Conservation (phyloP, 1,140 invertebrate species). For the Drosophila rufa region DNA sequence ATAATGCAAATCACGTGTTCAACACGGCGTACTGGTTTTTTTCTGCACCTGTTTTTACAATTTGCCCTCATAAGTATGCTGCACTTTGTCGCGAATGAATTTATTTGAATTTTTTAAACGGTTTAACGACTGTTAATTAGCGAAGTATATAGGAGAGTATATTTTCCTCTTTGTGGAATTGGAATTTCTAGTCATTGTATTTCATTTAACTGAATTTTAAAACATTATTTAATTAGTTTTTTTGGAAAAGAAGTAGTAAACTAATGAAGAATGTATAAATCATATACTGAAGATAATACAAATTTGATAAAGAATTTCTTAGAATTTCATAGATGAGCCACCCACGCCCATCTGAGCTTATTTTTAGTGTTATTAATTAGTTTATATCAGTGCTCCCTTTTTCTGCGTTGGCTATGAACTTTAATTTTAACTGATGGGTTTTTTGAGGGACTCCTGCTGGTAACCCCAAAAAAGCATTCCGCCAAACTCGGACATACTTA, state of each 20-base stretch:
- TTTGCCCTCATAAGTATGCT: conserved; percentile 46
- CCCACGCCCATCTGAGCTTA: not conserved
- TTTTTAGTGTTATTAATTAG: conserved; percentile 23
- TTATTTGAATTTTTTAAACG: conserved; percentile 9
- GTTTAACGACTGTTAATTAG: conserved; percentile 31
- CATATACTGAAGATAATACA: too few species aligned
- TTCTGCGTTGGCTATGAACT: conserved; percentile 1
- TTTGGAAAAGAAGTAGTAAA: not conserved
- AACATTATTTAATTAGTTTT: not conserved
- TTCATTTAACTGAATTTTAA: not conserved
- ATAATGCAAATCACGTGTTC: conserved; percentile 62
- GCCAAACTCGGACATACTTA: conserved; percentile 69
- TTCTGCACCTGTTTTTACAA: conserved; percentile 14
- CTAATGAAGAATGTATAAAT: too few species aligned
- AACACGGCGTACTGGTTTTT: not conserved
- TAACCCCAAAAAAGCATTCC: conserved; percentile 47
- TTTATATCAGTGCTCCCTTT: conserved; percentile 12
- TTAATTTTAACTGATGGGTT: conserved; percentile 36
- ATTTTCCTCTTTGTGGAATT: not conserved
- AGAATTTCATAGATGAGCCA: not conserved
- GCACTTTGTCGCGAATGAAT: conserved; percentile 27
- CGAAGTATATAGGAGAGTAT: not conserved
- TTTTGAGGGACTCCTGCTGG: conserved; percentile 37
- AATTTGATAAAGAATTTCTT: not conserved
- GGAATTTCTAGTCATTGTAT: not conserved